phyloP scores from a whole-genome alignment of 2,888 invertebrate species.

The Lasius platythorax region DNA sequence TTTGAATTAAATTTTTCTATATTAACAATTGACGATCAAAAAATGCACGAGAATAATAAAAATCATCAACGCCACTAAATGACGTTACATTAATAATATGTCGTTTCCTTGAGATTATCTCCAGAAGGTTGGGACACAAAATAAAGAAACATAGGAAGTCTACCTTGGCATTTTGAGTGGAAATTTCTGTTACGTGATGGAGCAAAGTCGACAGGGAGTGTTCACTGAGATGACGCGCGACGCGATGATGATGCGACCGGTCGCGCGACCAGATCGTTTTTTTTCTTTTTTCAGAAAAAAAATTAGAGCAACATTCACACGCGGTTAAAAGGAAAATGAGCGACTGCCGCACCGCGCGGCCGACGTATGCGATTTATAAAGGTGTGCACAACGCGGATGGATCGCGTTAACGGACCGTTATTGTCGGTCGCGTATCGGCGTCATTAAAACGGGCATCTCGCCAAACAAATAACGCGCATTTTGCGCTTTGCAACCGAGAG shows the following conservation, averaged over 20 bases:
- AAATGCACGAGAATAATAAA: not conserved
- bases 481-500: not conserved
- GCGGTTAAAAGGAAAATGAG: slow-evolving; percentile 57
- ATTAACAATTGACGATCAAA: not conserved
- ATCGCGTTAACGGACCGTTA: slow-evolving; percentile 54
- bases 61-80: not conserved
- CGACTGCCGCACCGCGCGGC: slow-evolving; percentile 68
- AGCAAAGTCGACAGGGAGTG: not conserved
- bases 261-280: not conserved
- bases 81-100: not conserved
- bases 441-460: slow-evolving; percentile 77
- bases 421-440: slow-evolving; percentile 64
- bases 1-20: not conserved
- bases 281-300: not conserved
- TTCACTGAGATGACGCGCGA: not conserved
- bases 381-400: slow-evolving; percentile 66
- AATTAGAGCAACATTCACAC: slow-evolving; percentile 9
- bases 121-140: not conserved
- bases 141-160: not conserved
- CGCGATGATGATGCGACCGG: not conserved
- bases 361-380: slow-evolving; percentile 73
- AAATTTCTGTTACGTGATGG: not conserved
- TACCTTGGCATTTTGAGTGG: slow-evolving; percentile 45
- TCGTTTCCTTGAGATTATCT: not conserved
- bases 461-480: slow-evolving; percentile 61